Evolutionary conservation across 2,888 invertebrate genomes (phyloP), one percentile per base, ranked within the genome.

Genomic region (Terebella lapidaria): DNA sequence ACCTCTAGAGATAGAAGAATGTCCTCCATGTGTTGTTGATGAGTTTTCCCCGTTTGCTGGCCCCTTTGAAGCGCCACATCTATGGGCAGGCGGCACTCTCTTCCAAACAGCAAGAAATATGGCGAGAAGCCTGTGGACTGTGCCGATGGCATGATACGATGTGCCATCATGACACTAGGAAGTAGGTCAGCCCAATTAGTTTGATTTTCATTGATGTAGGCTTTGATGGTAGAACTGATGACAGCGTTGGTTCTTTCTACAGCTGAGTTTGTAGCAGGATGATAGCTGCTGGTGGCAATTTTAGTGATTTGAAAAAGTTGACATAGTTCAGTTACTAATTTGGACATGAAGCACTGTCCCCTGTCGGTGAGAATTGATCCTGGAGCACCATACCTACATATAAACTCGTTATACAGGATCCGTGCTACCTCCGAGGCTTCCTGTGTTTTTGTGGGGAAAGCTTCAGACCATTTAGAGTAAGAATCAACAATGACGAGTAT

Each of bases 381-480:
- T 35, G 35, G 35, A 18, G 35, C 10, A 35, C 35, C 35, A 18
- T 35, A 35, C 10, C 35, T 10, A 18, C 35, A 35, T 10, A 35
- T 35, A 18, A 35, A 15, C 35, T 35, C 35, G 35, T 35, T 35
- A 35, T 18, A 35, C 18, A 35, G 35, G 35, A 35, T 18, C 35
- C 18, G 10, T 15, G 35, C 35, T 35, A 35, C 35, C 35, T 35
- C 35, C 10, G 10, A 15, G 10, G 35, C 35, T 35, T 35, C 35
- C 10, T 15, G 10, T 35, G 35, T 35, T 35, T 35, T 35, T 24
- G 35, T 35, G 1, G 67, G 65, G 49, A 69, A 61, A 1, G 63
- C 64, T 53, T 69, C 69, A 45, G 60, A 42, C 63, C 65, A 69
- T 24, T 58, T 58, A 3, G 60, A 53, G 30, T 60, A 60, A 1